phyloP scores from a whole-genome alignment of 2,113 vertebrate genomes.

The Nettapus auritus region DNA sequence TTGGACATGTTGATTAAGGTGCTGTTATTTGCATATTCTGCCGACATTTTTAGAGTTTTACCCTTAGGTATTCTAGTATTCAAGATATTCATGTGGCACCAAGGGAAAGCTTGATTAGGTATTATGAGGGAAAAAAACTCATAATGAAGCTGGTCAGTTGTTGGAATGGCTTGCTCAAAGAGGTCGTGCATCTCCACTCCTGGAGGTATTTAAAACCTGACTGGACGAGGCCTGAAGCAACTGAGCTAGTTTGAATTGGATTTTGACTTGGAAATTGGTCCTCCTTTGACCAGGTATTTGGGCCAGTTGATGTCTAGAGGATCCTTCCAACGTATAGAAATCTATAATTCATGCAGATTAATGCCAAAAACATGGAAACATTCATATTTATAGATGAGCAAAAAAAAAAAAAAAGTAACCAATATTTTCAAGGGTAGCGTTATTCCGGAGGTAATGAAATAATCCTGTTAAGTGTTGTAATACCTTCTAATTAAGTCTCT shows the following conservation, averaged over 20 bases:
- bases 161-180: not conserved
- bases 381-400: not conserved
- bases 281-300: not conserved
- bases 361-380: no score
- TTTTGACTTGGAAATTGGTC: not conserved
- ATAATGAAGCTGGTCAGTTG: not conserved
- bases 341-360: not conserved
- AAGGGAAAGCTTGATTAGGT: slow-evolving; percentile 29
- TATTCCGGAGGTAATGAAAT: not conserved
- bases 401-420: not conserved
- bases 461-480: not conserved
- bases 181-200: not conserved
- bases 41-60: slow-evolving; percentile 8
- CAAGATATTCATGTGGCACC: not conserved
- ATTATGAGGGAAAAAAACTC: not conserved
- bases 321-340: not conserved
- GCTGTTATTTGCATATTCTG: slow-evolving; percentile 14
- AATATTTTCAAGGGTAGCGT: not conserved
- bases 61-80: slow-evolving; percentile 15
- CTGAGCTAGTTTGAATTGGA: not conserved
- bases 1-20: slow-evolving; percentile 31
- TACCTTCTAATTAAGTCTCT: not conserved
- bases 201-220: not conserved
- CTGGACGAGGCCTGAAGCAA: not conserved
- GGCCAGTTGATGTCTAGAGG: not conserved